Conservation (phyloP, 64 coral and sea anemone genomes). For the Stichodactyla helianthus region DNA sequence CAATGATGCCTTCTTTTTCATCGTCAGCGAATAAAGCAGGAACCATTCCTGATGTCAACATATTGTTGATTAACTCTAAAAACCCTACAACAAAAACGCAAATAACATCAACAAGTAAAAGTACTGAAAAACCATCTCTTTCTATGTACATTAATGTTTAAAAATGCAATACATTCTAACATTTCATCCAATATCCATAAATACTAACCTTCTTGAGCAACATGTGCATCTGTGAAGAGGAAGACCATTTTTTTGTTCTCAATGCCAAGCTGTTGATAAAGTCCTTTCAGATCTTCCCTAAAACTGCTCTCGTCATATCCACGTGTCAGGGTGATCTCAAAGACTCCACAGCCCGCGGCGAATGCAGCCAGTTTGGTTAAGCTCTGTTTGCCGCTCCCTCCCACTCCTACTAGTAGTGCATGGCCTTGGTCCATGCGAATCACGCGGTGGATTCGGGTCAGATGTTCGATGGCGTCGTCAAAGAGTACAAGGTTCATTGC, state of each 20-base stretch:
- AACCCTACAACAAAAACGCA: slow-evolving; percentile 42
- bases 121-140: too few species aligned
- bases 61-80: slow-evolving; percentile 96
- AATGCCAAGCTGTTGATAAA: slow-evolving; percentile 91
- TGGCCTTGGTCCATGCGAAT: slow-evolving; percentile 99
- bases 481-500: slow-evolving; percentile 97
- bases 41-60: slow-evolving; percentile 99
- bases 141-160: too few species aligned
- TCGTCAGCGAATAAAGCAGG: slow-evolving; percentile 94
- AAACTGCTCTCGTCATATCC: slow-evolving; percentile 92
- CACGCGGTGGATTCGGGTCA: slow-evolving; percentile 94
- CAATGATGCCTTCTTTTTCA: slow-evolving; percentile 97
- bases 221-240: slow-evolving; percentile 95
- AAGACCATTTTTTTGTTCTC: slow-evolving; percentile 98
- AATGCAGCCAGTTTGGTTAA: slow-evolving; percentile 88
- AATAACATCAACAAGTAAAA: too few species aligned
- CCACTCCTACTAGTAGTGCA: slow-evolving; percentile 89
- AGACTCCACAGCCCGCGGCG: slow-evolving; percentile 88
- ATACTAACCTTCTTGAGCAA: slow-evolving; percentile 90
- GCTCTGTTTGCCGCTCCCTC: slow-evolving; percentile 96
- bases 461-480: slow-evolving; percentile 96
- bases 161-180: too few species aligned
- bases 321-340: slow-evolving; percentile 90
- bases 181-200: not conserved
- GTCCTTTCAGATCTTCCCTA: slow-evolving; percentile 89